Evolutionary conservation across 2,888 invertebrate genomes (phyloP), one percentile per base, ranked within the genome.

Genomic region (Cyclophora albipunctata): DNA sequence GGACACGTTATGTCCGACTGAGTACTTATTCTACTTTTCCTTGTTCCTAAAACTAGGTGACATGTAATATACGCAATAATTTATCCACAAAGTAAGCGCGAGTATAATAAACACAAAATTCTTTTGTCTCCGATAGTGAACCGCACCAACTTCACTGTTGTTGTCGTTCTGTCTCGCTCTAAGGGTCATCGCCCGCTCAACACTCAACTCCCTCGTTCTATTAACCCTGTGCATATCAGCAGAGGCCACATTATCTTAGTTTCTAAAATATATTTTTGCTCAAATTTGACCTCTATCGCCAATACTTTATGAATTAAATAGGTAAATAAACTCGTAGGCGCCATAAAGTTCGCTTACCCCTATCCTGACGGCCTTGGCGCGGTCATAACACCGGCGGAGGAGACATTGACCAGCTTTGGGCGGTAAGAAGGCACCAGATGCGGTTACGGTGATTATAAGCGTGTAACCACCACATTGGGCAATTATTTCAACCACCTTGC

Each of bases 131-230:
- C 60, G 54, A 52, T 54, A 55, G 51, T 51, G 57, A 61, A 69
- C 58, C 74, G 83, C 77, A 74, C 85, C 75, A 87, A 87, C 85
- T 87, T 87, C 87, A 85, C 73, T 62, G 73, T 85, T 88, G 86
- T 88, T 88, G 86, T 88, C 81, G 74, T 66, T 85, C 87, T 62
- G 73, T 87, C 88, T 83, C 86, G 76, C 82, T 82, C 87, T 81
- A 60, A 71, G 63, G 88, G 86, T 87, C 88, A 86, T 83, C 78
- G 87, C 74, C 85, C 85, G 72, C 71, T 66, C 71, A 72, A 67
- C 71, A 71, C 76, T 72, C 77, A 67, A 70, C 78, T 84, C 83
- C 82, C 81, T 78, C 78, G 78, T 79, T 81, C 81, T 81, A 83
- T 82, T 84, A 85, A 83, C 81, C 81, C 84, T 73, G 71, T 74